Evolutionary conservation across 1,140 invertebrate species (phyloP), one percentile per base, ranked within the genome.

Genomic region (Zaprionus ornatus): DNA sequence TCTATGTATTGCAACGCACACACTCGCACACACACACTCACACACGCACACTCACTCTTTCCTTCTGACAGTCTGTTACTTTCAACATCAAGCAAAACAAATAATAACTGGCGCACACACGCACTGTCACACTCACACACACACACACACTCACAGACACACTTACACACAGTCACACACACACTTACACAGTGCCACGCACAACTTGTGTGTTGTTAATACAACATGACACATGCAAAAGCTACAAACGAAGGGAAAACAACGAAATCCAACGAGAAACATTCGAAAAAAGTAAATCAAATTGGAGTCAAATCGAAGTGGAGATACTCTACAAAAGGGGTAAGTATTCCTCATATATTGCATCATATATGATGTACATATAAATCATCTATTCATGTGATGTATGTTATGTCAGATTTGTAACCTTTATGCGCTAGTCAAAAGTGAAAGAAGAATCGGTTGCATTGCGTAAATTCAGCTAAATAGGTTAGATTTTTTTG

Each of bases 171-270:
- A 60, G 21, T 10, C 29, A 27, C 21, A 29, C 55, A 68, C 45
- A 42, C 25, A 32, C 48, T 45, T 19, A 12, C 35, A 40, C 27
- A 71, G 37, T 10, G 54, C 15, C 21, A 35, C 12, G 13, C 55
- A 21, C 21, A 64, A 67, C 57, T 65, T 37, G 54, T 60, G 57
- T 57, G 62, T 40, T 69, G 45, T 84, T 79, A 35, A 79, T 72
- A 79, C 71, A 64, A 72, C 57, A 71, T 85, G 83, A 87, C 69
- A 75, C 69, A 77, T 69, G 72, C 66, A 77, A 74, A 77, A 71
- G 83, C 68, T 70, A 76, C 21, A 35, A 57, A 42, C 9, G 17
- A 21, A 25, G 25, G 17, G 40, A 50, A 54, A 45, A 63, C 29
- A 64, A 71, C n/a, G 52, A 65, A 48, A 48, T 29, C 15, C 32